Percentiles rank a stretch among this genome's conserved stretches.
Conservation (phyloP, 2,113 vertebrate species). For the Ceyx melanurus region DNA sequence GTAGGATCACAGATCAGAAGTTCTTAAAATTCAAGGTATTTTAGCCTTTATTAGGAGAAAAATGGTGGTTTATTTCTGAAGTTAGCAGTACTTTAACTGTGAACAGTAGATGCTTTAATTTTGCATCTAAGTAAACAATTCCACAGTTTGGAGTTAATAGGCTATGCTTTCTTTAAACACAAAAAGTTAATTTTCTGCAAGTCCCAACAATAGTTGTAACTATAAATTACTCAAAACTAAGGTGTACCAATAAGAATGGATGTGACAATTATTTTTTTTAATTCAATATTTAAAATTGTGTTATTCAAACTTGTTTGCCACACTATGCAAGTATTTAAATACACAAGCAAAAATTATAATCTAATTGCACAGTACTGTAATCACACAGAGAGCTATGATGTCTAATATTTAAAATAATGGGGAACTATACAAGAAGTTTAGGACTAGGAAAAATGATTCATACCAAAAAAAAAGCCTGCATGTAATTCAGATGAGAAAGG, state of each 20-base stretch:
- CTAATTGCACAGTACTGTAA: background rate
- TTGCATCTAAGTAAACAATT: background rate
- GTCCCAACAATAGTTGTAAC: background rate
- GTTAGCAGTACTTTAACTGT: background rate
- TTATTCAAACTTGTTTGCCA: background rate
- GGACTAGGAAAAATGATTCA: background rate
- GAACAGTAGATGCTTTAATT: background rate
- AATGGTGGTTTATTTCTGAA: background rate
- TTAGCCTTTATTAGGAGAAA: background rate
- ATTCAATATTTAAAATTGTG: background rate
- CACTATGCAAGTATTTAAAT: background rate
- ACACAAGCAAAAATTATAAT: background rate
- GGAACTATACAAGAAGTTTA: background rate
- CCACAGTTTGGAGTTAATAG: background rate
- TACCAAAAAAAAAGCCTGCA: background rate
- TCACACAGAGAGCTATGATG: background rate
- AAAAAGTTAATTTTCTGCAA: background rate
- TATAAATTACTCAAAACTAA: background rate
- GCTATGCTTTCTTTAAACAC: background rate
- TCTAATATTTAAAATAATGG: background rate
- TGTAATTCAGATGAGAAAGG: background rate
- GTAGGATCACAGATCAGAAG: background rate
- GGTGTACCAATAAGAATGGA: background rate
- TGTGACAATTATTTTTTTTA: rapidly evolving
- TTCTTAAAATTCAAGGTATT: background rate